These are phyloP conservation scores for Ibidorhyncha struthersii DNA, from an alignment of 2,113 vertebrate genomes.

Conservation along the genomic window DNA sequence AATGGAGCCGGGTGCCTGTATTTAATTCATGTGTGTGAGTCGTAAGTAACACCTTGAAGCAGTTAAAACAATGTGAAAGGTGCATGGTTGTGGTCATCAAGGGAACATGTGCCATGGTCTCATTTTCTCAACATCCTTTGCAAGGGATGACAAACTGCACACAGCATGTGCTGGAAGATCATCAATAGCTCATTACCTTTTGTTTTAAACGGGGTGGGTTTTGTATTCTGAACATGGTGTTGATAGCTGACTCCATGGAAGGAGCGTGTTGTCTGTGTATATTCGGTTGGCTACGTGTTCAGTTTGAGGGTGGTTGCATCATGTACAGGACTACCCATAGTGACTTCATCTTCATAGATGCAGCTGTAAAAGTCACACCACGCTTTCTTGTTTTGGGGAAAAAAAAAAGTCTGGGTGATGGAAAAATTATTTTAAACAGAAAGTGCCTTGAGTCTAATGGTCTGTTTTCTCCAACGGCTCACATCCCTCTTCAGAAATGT, in stretches of 20 bases:
- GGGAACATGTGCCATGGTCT: neutral
- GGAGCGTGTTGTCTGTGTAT: neutral
- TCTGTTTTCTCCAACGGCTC: conserved; percentile 2
- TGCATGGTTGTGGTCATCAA: neutral
- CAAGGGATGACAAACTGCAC: neutral
- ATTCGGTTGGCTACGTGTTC: neutral
- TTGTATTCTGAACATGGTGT: neutral
- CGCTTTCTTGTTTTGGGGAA: neutral
- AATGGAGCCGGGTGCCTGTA: neutral
- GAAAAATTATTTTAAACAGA: conserved; percentile 38
- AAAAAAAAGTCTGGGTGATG: neutral
- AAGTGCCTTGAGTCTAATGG: neutral
- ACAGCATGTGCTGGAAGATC: neutral
- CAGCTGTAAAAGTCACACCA: neutral
- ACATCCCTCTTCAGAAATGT: neutral
- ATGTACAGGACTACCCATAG: neutral
- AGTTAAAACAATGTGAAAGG: neutral
- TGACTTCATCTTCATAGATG: neutral
- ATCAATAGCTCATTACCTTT: neutral
- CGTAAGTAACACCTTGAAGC: neutral
- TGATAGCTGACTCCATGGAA: neutral
- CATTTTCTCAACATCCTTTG: neutral
- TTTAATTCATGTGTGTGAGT: neutral
- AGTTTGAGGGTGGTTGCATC: neutral
- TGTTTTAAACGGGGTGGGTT: neutral